Evolutionary conservation across 2,888 invertebrate genomes (phyloP).

Genomic region (Allygus modestus): DNA sequence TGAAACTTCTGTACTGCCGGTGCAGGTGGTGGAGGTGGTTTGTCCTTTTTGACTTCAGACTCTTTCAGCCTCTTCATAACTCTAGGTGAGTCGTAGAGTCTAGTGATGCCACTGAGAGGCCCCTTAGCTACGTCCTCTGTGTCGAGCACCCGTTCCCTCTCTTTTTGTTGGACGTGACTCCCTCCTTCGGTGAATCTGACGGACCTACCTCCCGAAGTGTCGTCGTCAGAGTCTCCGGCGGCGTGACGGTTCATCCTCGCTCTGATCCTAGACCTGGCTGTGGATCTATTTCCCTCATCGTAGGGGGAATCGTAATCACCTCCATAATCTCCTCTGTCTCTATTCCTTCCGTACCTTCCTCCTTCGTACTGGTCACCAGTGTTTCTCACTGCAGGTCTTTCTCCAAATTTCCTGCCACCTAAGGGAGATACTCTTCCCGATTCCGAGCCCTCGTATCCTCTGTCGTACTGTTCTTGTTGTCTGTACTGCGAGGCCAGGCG

Average conservation of each 20-base stretch:
- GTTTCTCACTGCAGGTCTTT: conserved; percentile 72
- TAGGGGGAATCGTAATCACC: conserved; percentile 81
- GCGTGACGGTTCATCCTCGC: conserved; percentile 84
- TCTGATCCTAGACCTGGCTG: conserved; percentile 78
- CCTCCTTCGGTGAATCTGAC: conserved; percentile 73
- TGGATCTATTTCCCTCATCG: conserved; percentile 77
- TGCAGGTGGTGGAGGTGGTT: conserved; percentile 76
- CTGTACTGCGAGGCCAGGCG: conserved; percentile 92
- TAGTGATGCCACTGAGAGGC: conserved; percentile 93
- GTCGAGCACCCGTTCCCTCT: conserved; percentile 85
- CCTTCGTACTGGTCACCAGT: conserved; percentile 68
- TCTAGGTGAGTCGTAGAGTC: conserved; percentile 91
- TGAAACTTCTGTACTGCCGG: conserved; percentile 61
- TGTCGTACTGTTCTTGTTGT: conserved; percentile 85
- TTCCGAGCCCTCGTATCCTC: conserved; percentile 77
- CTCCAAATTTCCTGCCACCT: conserved; percentile 88
- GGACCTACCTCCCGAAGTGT: conserved; percentile 75
- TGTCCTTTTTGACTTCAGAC: conserved; percentile 87
- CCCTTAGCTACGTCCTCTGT: conserved; percentile 90
- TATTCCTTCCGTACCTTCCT: conserved; percentile 61
- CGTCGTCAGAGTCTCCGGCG: conserved; percentile 76
- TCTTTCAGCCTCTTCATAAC: conserved; percentile 94
- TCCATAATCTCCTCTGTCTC: conserved; percentile 71
- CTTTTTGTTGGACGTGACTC: conserved; percentile 73
- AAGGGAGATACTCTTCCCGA: conserved; percentile 77